Percentiles rank a stretch among this genome's conserved stretches.
phyloP scores from a whole-genome alignment of 2,113 vertebrate genomes.

The Malurus elegans region DNA sequence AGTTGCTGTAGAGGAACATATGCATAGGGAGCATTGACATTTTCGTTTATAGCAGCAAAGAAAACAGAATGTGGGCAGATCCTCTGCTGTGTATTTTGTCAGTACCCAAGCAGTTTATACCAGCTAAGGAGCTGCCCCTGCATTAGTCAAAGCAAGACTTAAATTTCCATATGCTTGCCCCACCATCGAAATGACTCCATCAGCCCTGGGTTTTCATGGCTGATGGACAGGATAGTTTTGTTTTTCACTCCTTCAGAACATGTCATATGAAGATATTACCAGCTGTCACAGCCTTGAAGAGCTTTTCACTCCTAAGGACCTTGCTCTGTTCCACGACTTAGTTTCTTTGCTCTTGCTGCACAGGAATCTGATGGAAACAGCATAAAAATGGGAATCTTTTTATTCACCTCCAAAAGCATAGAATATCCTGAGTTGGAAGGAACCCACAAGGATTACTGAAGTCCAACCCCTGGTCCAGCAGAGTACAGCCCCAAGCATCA shows the following conservation, averaged over 20 bases:
- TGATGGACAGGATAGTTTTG: background rate
- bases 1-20: background rate
- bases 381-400: background rate
- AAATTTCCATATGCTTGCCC: background rate
- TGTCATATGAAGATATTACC: background rate
- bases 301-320: background rate
- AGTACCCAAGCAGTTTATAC: background rate
- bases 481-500: background rate
- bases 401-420: background rate
- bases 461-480: accelerated
- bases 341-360: background rate
- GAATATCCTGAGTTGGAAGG: background rate
- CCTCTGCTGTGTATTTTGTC: background rate
- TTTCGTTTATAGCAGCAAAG: background rate
- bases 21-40: background rate
- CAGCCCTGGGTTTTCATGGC: background rate
- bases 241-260: background rate
- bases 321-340: background rate
- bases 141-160: background rate
- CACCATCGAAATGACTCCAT: background rate
- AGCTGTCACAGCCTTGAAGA: background rate
- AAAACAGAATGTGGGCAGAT: background rate
- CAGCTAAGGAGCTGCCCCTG: background rate
- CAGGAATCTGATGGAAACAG: background rate
- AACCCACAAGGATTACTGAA: background rate